Evolutionary conservation across 2,888 invertebrate genomes (phyloP), one percentile per base, ranked within the genome.

Genomic region (Aleiodes leptofemur): DNA sequence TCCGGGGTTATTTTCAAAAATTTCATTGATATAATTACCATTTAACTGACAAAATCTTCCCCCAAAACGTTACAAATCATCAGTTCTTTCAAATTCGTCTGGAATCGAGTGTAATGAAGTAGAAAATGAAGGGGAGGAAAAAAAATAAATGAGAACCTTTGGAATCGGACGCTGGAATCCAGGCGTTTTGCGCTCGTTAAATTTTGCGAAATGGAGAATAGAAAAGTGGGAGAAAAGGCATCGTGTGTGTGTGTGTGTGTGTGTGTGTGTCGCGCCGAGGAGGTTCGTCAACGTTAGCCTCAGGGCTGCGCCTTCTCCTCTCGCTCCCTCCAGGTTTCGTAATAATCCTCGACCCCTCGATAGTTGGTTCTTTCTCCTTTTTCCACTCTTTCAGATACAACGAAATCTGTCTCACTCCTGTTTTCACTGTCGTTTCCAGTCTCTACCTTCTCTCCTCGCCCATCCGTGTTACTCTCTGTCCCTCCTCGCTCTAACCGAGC

Each of bases 281-380:
- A 75, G 75, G 76, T 76, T 82, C 81, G 80, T 80, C 82, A 79
- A 77, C 78, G 79, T 73, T 74, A 72, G 82, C 82, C 80, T 72
- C 73, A 77, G 82, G 81, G 80, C 34, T 78, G 69, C 68, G 38
- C 55, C 34, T 50, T 66, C 71, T 76, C 76, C 76, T 8, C 7
- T 9, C 34, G 57, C 71, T 76, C 76, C 76, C 43, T 43, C 11
- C 34, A 34, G 5, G 3, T 43, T 78, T 79, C 80, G 78, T 82
- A 82, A 82, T 82, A 81, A 82, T 82, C 81, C 81, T 79, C 82
- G 80, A 82, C 82, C 80, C 79, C 79, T 68, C 81, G 76, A 82
- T 79, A 81, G 79, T 55, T 56, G 68, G 29, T 50, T 66, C 71
- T 34, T 51, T 48, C 48, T 61, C 59, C 43, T 23, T 34, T 43